Evolutionary conservation across 1,140 invertebrate species (phyloP).

Genomic region (Rhynchophorus ferrugineus): DNA sequence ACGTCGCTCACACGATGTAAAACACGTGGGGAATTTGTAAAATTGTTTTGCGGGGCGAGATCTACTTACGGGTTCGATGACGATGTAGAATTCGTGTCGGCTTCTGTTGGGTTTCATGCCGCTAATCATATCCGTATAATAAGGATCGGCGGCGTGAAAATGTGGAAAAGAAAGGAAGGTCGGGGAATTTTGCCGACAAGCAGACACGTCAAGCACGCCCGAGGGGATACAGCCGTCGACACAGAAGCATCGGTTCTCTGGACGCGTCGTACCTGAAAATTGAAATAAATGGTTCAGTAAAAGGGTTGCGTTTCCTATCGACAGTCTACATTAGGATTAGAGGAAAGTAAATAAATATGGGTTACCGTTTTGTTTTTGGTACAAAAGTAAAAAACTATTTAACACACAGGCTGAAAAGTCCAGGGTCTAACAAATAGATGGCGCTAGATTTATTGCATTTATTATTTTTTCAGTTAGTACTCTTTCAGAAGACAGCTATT

Average conservation of each 20-base stretch:
- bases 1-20: no score
- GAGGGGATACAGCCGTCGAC: constrained; percentile 60
- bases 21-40: no score
- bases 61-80: constrained; percentile 62
- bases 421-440: no score
- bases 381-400: no score
- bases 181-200: constrained; percentile 58
- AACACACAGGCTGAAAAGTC: no score
- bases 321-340: no score
- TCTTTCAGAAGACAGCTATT: no score
- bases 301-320: background rate
- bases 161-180: constrained; percentile 71
- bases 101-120: constrained; percentile 42
- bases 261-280: constrained; percentile 45
- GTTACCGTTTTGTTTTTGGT: no score
- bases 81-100: constrained; percentile 60
- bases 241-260: constrained; percentile 64
- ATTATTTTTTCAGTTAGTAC: no score
- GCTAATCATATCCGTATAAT: constrained; percentile 46
- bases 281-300: constrained; percentile 17
- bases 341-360: no score
- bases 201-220: constrained; percentile 53
- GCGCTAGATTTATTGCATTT: no score
- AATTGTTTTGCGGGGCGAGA: no score
- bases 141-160: constrained; percentile 62